These are phyloP conservation scores for Nansenia antarctica DNA, from an alignment of 2,113 vertebrate genomes.

Conservation along the genomic window DNA sequence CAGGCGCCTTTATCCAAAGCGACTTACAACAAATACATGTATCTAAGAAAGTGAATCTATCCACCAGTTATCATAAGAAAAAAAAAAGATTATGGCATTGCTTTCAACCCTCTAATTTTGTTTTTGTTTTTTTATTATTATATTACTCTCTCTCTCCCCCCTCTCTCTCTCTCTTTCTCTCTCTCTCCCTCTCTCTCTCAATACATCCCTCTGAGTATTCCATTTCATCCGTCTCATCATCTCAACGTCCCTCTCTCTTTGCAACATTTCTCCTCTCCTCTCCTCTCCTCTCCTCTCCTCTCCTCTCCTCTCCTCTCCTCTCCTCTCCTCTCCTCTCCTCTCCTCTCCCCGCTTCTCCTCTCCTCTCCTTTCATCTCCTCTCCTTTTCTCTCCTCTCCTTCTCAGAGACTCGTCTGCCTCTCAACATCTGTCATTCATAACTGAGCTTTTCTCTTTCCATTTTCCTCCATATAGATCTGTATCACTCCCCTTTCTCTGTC, in stretches of 20 bases:
- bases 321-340: neutral
- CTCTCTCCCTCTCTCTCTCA: neutral
- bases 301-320: neutral
- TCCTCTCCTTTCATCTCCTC: too few species aligned
- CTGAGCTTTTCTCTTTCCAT: neutral
- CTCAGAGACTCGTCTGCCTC: neutral
- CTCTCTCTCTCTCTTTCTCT: neutral
- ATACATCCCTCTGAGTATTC: neutral
- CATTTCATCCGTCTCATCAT: neutral
- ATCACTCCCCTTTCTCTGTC: slow-evolving; percentile 36
- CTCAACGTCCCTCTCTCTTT: neutral
- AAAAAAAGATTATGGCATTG: too few species aligned
- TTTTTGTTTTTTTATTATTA: neutral
- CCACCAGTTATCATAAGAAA: too few species aligned
- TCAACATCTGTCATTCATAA: neutral
- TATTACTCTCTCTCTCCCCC: neutral
- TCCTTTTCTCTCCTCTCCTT: neutral
- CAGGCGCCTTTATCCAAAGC: too few species aligned
- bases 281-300: neutral
- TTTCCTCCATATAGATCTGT: slow-evolving; percentile 16
- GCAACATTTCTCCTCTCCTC: neutral
- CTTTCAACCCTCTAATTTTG: neutral
- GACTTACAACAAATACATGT: too few species aligned
- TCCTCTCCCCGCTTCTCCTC: too few species aligned
- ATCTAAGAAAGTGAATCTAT: too few species aligned